Evolutionary conservation across 2,113 vertebrate genomes (phyloP), one percentile per base, ranked within the genome.

Genomic region (Monarcha castaneiventris): DNA sequence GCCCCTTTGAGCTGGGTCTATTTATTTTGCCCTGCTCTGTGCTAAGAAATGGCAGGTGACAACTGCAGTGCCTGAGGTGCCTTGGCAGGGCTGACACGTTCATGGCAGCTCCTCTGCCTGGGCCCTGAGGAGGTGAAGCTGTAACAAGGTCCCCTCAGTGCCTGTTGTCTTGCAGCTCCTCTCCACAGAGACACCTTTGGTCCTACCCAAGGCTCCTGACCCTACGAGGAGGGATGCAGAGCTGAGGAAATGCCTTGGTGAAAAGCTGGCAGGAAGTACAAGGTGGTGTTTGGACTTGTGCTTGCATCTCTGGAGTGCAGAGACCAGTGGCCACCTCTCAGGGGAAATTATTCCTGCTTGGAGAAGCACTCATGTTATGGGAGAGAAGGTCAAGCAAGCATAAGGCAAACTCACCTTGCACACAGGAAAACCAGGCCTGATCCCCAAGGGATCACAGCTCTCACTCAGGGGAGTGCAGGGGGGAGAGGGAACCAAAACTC

Each of bases 141-240:
- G 7, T 39, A 2, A 12, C 35, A 43, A 49, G 64, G 15, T 30
- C 59, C 30, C 4, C 2, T 10, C 55, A 46, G 37, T 25, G 22
- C 26, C 51, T 30, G 9, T 4, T 10, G 9, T 30, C 68, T 56
- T 55, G 73, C 54, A 79, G 33, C 12, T 54, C 16, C 44, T 49
- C 4, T 3, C 35, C 17, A 16, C 39, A 78, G 62, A 33, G 44
- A 30, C 2, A 4, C 4, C 7, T 66, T 64, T 80, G 76, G 18
- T 30, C 49, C 72, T 26, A 3, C 3, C 6, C 0, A 2, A 35
- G 33, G 30, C 2, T 2, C 19, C 66, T 41, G 27, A 33, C 3
- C 3, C 55, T 62, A 22, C 22, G 3, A 52, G 25, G 39, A 66
- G 19, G 18, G 35, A 9, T 2, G 4, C 15, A n/a, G 41, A 37